Conservation (phyloP, 2,888 invertebrate genomes). For the Clunio marinus region DNA sequence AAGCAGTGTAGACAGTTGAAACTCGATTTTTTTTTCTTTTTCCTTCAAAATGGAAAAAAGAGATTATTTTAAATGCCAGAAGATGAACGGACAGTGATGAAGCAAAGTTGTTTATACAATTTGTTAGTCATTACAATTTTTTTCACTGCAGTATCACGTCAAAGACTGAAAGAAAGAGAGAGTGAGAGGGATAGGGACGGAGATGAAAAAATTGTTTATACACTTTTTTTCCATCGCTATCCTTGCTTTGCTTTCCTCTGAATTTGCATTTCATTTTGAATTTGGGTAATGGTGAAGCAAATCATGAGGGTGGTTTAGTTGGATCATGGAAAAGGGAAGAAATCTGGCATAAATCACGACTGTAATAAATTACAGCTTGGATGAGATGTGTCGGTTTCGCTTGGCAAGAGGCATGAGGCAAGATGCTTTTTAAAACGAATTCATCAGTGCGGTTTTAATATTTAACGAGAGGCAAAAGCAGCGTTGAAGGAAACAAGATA, state of each 20-base stretch:
- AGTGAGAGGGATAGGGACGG: too few species aligned
- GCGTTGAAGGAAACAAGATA: neutral
- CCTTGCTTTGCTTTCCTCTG: neutral
- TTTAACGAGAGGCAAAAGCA: neutral
- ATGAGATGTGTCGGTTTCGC: slow-evolving; percentile 1
- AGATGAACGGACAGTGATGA: neutral
- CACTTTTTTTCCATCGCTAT: neutral
- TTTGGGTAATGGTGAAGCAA: neutral
- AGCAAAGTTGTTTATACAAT: neutral
- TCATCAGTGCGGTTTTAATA: neutral
- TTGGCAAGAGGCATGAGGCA: neutral
- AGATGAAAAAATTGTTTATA: neutral
- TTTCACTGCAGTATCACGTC: too few species aligned
- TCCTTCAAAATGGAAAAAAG: neutral
- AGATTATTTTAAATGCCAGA: neutral
- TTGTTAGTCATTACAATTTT: neutral
- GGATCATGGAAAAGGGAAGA: neutral
- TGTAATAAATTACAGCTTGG: neutral
- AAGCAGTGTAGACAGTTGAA: neutral
- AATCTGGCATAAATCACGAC: neutral
- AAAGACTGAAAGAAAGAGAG: too few species aligned
- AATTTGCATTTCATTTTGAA: neutral
- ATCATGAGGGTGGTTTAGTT: neutral
- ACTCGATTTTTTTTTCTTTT: neutral
- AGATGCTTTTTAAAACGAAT: neutral